Conservation (phyloP, 1,140 invertebrate genomes). For the Drosophila triauraria region DNA sequence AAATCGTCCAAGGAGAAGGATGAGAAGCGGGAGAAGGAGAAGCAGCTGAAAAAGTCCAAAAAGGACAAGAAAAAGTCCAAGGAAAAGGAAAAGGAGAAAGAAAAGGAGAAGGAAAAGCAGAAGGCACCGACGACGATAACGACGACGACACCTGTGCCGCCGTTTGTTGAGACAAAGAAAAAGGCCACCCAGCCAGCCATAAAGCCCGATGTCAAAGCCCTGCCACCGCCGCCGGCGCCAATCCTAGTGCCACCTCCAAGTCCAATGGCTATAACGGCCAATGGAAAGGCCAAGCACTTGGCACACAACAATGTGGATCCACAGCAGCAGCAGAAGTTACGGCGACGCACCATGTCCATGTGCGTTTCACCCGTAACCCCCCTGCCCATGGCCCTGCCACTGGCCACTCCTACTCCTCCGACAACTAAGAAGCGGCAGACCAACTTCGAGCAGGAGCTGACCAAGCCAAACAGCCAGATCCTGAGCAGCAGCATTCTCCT, state of each 20-base stretch:
- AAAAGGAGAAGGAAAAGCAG: slow-evolving; percentile 66
- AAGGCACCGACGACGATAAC: slow-evolving; percentile 36
- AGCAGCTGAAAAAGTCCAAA: slow-evolving; percentile 44
- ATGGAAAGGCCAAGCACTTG: slow-evolving; percentile 59
- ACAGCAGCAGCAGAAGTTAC: slow-evolving; percentile 46
- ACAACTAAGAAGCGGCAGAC: slow-evolving; percentile 72
- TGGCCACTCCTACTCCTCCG: slow-evolving; percentile 7
- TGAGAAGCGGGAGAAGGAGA: slow-evolving; percentile 15
- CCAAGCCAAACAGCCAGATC: slow-evolving; percentile 74
- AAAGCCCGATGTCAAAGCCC: slow-evolving; percentile 17
- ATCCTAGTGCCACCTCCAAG: slow-evolving; percentile 2
- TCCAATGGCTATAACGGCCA: slow-evolving; percentile 18
- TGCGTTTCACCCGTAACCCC: slow-evolving; percentile 43
- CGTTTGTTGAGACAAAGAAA: slow-evolving; percentile 45
- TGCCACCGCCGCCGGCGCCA: slow-evolving; percentile 5
- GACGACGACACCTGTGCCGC: background rate
- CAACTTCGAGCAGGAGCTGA: slow-evolving; percentile 80
- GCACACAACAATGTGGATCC: slow-evolving; percentile 12
- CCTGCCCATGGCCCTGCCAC: background rate
- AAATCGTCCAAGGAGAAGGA: slow-evolving; percentile 60
- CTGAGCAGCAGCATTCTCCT: slow-evolving; percentile 71
- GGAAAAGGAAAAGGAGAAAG: slow-evolving; percentile 63
- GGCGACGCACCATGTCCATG: slow-evolving; percentile 71
- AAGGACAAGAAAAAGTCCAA: slow-evolving; percentile 75
- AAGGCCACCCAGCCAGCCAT: slow-evolving; percentile 28